phyloP scores from a whole-genome alignment of 2,113 vertebrate genomes.

The Eulemur macaco region DNA sequence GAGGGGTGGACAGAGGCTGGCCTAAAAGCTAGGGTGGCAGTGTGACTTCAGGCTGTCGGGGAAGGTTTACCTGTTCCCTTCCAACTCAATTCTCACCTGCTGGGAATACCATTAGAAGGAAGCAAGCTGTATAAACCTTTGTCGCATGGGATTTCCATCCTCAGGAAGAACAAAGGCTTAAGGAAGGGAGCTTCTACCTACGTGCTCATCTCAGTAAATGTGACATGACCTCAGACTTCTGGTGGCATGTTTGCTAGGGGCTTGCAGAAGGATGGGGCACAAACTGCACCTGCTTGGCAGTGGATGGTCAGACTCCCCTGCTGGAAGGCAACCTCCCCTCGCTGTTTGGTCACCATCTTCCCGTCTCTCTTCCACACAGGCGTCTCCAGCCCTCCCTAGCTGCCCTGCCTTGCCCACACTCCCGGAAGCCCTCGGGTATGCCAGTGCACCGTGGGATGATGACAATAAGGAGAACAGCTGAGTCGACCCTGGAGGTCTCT shows the following conservation, averaged over 20 bases:
- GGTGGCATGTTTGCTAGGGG: background rate
- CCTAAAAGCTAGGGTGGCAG: background rate
- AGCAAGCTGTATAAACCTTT: background rate
- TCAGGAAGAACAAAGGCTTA: background rate
- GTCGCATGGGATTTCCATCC: background rate
- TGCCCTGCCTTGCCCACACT: conserved; percentile 20
- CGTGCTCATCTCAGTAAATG: background rate
- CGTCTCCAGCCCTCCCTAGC: conserved; percentile 18
- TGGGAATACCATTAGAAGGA: background rate
- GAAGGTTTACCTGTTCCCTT: background rate
- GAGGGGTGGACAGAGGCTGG: background rate
- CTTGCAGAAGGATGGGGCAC: background rate
- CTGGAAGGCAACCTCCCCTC: background rate
- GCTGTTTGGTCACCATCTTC: background rate
- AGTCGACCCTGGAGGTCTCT: conserved; percentile 20
- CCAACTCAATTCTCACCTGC: background rate
- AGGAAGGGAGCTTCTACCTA: background rate
- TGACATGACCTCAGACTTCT: background rate
- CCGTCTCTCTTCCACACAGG: conserved; percentile 49
- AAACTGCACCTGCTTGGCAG: background rate
- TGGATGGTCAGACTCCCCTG: background rate
- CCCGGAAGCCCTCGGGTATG: conserved; percentile 32
- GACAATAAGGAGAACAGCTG: conserved; percentile 9
- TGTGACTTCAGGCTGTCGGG: background rate
- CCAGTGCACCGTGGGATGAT: background rate